phyloP scores from a whole-genome alignment of 2,797 vertebrate species.

The Pelodytes ibericus region DNA sequence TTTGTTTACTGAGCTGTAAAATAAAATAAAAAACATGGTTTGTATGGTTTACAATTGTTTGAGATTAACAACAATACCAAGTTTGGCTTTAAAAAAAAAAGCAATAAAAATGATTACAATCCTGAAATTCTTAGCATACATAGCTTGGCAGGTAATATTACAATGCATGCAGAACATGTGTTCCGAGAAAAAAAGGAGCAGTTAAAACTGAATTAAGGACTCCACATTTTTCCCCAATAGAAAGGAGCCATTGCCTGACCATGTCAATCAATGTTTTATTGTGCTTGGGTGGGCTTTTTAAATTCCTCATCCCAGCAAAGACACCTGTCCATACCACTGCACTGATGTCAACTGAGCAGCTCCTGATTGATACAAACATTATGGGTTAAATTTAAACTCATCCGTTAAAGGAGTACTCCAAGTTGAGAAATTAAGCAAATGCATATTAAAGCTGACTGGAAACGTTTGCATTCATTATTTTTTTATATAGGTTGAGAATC shows the following conservation, averaged over 20 bases:
- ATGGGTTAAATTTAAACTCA: too few relatives aligned
- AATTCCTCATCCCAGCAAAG: neutral
- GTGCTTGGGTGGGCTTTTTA: conserved; percentile 13
- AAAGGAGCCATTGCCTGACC: neutral
- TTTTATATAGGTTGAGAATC: too few relatives aligned
- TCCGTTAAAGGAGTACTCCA: too few relatives aligned
- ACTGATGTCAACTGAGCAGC: neutral
- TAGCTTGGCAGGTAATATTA: conserved; percentile 11
- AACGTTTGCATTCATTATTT: too few relatives aligned
- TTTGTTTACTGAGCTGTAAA: too few relatives aligned
- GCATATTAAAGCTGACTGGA: too few relatives aligned
- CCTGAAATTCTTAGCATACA: conserved; percentile 20
- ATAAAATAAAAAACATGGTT: too few relatives aligned
- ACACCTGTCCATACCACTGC: neutral
- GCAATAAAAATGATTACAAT: conserved; percentile 13
- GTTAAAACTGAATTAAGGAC: neutral
- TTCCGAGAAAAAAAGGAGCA: neutral
- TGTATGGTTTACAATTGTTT: too few relatives aligned
- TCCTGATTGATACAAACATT: too few relatives aligned
- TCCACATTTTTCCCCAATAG: neutral
- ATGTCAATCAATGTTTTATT: conserved; percentile 1
- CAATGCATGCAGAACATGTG: conserved; percentile 21
- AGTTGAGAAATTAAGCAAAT: too few relatives aligned
- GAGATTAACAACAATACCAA: neutral
- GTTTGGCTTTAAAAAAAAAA: conserved; percentile 10